phyloP scores from a whole-genome alignment of 2,888 invertebrate genomes.

The Anthophora plumipes region DNA sequence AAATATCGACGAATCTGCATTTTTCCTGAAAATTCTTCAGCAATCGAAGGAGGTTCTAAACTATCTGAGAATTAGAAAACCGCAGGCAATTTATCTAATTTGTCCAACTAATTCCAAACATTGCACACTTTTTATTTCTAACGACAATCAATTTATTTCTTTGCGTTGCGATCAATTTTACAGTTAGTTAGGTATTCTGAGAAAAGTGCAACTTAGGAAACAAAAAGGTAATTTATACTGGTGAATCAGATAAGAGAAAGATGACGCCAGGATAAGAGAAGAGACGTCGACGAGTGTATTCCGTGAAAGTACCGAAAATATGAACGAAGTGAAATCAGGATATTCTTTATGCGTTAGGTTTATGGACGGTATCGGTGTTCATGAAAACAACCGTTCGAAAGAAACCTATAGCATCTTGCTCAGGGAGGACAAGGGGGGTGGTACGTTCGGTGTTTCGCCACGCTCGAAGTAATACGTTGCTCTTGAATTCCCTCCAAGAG shows the following conservation, averaged over 20 bases:
- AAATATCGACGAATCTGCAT: not conserved
- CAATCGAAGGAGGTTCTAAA: not conserved
- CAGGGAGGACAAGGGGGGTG: not conserved
- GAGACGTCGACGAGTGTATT: not conserved
- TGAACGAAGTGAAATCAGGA: not conserved
- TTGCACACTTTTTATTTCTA: too few relatives aligned
- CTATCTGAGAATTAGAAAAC: not conserved
- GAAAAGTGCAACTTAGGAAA: not conserved
- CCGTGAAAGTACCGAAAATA: not conserved
- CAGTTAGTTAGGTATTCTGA: too few relatives aligned
- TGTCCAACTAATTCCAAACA: too few relatives aligned
- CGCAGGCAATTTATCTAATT: too few relatives aligned
- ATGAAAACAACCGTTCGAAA: not conserved
- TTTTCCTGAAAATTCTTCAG: not conserved
- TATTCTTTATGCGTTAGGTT: not conserved
- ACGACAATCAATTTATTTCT: too few relatives aligned
- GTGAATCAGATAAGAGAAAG: not conserved
- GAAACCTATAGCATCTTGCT: not conserved
- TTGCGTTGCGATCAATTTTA: too few relatives aligned
- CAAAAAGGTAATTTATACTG: too few relatives aligned
- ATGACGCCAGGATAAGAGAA: too few relatives aligned
- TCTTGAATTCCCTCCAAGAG: conserved; percentile 24
- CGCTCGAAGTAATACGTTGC: conserved; percentile 18
- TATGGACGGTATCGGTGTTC: not conserved
- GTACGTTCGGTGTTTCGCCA: conserved; percentile 5